Base-by-base conservation (phyloP, 2,888 invertebrate genomes). In the Campoletis raptor region DNA sequence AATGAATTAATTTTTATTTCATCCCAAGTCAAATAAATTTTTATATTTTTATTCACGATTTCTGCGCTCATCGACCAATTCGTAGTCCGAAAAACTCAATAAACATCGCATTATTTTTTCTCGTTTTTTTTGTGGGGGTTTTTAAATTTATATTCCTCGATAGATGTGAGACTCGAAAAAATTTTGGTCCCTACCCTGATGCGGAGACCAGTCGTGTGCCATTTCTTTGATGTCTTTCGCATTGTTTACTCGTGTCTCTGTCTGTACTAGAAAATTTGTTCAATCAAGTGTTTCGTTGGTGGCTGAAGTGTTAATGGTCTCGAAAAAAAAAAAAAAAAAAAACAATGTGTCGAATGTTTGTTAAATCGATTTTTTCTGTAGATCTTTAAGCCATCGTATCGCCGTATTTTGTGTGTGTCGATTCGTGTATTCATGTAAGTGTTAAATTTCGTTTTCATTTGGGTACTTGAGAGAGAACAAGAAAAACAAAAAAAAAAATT, bases 311-410 rank as follows among this genome's bases (percentile, higher is more conserved):
- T 91, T 90, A 90, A 87, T 81, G 67, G 40, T 24, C 10, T 69
- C 18, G 24, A 83, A 90, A 91, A 90, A 91, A 91, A 67, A 67
- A 30, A 1, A 83, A 90, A 91, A 90, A 91, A 91, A 67, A 67
- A 30, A 1, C 36, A 36, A 78, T 48, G n/a, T 42, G 52, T 67
- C 48, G 74, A 90, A 89, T 90, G 88, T 92, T 91, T 92, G 30
- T 45, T 8, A 40, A 74, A 69, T 76, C 70, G 76, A 76, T 76
- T 18, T 37, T 67, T 69, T 90, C 90, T 83, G 89, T 91, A 90
- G 90, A 92, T 92, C 91, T 92, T 92, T 91, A 91, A 92, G 92
- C 91, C 91, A 91, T 92, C 92, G 91, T 92, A 92, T 92, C 93
- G 93, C 92, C 91, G 90, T 86, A 87, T 87, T 85, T 61, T 30